Percentiles rank a stretch among this genome's conserved stretches.
phyloP scores from a whole-genome alignment of 2,113 vertebrate genomes.

The Physeter macrocephalus region DNA sequence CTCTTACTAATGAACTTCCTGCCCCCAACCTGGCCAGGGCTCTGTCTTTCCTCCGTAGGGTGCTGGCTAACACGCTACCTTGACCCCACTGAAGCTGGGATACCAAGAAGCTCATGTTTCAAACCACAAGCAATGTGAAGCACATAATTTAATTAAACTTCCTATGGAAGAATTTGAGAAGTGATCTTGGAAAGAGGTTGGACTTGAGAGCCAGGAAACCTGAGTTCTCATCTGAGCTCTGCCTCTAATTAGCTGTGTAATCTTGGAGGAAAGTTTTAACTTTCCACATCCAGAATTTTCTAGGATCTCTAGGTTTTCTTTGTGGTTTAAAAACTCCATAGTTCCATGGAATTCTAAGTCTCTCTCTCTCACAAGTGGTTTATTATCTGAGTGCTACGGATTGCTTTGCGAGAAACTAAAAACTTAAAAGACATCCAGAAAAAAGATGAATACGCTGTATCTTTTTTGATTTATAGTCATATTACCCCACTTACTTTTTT shows the following conservation, averaged over 20 bases:
- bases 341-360: neutral
- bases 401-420: neutral
- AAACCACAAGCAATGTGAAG: neutral
- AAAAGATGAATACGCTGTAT: neutral
- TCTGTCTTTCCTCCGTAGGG: neutral
- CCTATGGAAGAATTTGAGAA: neutral
- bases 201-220: constrained; percentile 19
- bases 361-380: neutral
- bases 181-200: neutral
- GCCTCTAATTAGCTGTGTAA: neutral
- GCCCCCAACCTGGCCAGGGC: neutral
- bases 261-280: neutral
- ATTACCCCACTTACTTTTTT: neutral
- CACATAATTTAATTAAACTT: neutral
- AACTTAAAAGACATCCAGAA: neutral
- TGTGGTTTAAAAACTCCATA: constrained; percentile 10
- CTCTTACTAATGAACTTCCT: neutral
- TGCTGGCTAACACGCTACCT: neutral
- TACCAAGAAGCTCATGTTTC: neutral
- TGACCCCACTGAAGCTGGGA: neutral
- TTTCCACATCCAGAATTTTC: neutral
- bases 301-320: neutral
- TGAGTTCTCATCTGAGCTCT: neutral
- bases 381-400: neutral
- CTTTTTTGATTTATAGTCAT: neutral